These are phyloP conservation scores for Acromyrmex echinatior DNA, from an alignment of 1,140 invertebrate genomes.

Conservation along the genomic window DNA sequence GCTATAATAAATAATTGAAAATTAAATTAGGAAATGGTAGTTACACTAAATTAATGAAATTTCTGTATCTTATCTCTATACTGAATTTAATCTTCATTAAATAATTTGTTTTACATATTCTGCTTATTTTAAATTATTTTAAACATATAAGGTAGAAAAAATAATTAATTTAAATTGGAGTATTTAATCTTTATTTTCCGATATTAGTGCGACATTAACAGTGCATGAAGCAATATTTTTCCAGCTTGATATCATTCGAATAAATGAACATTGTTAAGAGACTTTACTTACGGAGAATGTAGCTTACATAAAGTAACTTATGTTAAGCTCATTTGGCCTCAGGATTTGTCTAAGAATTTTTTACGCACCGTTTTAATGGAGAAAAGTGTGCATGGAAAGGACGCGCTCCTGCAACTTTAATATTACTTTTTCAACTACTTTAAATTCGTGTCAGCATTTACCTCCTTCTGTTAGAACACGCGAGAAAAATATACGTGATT, in stretches of 20 bases:
- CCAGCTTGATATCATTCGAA: neutral
- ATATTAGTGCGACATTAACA: neutral
- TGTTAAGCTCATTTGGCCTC: constrained; percentile 15
- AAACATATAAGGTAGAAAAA: neutral
- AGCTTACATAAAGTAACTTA: constrained; percentile 15
- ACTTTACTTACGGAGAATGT: constrained; percentile 23
- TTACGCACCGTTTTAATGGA: constrained; percentile 49
- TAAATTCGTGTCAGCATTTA: constrained; percentile 61
- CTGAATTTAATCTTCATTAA: neutral
- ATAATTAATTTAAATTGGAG: neutral
- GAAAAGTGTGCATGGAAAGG: constrained; percentile 28
- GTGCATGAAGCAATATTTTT: neutral
- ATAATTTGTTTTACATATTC: neutral
- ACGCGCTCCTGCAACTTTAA: constrained; percentile 34
- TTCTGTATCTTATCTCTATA: neutral
- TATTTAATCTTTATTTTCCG: neutral
- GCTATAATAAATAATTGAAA: neutral
- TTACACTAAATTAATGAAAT: neutral
- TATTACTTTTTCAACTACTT: constrained; percentile 52
- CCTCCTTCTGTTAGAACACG: constrained; percentile 36
- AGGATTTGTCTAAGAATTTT: constrained; percentile 48
- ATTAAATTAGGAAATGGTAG: neutral
- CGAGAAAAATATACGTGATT: constrained; percentile 55
- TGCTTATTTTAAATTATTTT: neutral
- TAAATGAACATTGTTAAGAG: neutral